Percentiles rank a stretch among this genome's conserved stretches.
These are phyloP conservation scores for Agapostemon virescens DNA, from an alignment of 2,888 invertebrate genomes.

Conservation along the genomic window DNA sequence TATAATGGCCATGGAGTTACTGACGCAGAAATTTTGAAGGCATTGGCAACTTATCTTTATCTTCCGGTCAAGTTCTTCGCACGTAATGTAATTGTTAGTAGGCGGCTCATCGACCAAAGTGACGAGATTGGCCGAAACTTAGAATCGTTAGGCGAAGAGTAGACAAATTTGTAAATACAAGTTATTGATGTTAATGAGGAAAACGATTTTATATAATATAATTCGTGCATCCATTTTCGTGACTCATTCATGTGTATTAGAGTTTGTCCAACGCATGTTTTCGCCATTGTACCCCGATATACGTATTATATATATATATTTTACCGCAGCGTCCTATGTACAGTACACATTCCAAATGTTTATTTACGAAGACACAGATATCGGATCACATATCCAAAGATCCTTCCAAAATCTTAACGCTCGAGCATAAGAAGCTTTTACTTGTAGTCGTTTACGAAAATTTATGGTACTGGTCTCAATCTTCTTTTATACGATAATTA, in stretches of 20 bases:
- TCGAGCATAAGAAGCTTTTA: conserved; percentile 5
- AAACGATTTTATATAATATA: conserved; percentile 49
- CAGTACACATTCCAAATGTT: conserved; percentile 41
- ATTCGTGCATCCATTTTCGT: conserved; percentile 42
- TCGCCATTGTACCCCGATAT: conserved; percentile 5
- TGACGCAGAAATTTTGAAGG: conserved; percentile 73
- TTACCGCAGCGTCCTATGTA: conserved; percentile 32
- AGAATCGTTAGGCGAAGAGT: conserved; percentile 30
- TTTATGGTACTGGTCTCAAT: conserved; percentile 7
- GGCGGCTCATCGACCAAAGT: conserved; percentile 9
- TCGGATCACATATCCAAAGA: conserved; percentile 10
- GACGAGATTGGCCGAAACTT: conserved; percentile 24
- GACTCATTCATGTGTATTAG: conserved; percentile 23
- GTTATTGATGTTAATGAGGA: conserved; percentile 39
- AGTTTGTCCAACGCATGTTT: conserved; percentile 18
- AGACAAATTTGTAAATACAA: conserved; percentile 45
- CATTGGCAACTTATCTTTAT: conserved; percentile 74
- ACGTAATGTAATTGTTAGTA: conserved; percentile 13
- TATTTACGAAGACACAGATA: conserved; percentile 4
- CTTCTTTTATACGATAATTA: conserved; percentile 19
- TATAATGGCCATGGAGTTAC: conserved; percentile 46
- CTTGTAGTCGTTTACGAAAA: conserved; percentile 9
- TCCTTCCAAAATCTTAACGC: conserved; percentile 8
- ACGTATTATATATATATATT: conserved; percentile 4
- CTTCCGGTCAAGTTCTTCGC: conserved; percentile 42